Conservation (phyloP, 35 echinoderm and acorn worm genomes). For the Chiridota heheva region DNA sequence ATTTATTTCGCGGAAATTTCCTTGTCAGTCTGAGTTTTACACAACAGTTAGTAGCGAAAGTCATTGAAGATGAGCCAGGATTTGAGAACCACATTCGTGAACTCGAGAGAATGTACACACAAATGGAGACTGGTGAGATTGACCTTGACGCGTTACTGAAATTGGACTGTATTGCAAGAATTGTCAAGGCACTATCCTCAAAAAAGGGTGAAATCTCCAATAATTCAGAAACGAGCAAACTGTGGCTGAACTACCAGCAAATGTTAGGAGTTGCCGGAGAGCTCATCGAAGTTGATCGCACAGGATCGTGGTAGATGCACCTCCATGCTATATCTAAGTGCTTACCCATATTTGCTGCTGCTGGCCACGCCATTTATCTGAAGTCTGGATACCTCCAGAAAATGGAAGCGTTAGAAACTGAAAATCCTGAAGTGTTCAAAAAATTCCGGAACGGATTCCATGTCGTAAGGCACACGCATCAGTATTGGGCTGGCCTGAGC, state of each 20-base stretch:
- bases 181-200: slow-evolving; percentile 16
- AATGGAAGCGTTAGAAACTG: slow-evolving; percentile 49
- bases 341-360: slow-evolving; percentile 58
- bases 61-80: slow-evolving; percentile 19
- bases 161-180: background rate
- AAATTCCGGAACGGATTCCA: slow-evolving; percentile 57
- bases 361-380: slow-evolving; percentile 50
- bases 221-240: slow-evolving; percentile 32
- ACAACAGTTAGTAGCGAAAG: slow-evolving; percentile 18
- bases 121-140: too few species aligned
- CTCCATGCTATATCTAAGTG: slow-evolving; percentile 33
- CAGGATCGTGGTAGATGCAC: slow-evolving; percentile 52
- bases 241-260: slow-evolving; percentile 50
- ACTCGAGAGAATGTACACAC: too few species aligned
- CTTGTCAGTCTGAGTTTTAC: slow-evolving; percentile 53
- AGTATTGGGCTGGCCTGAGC: slow-evolving; percentile 55
- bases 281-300: slow-evolving; percentile 67
- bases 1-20: slow-evolving; percentile 57
- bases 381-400: slow-evolving; percentile 63
- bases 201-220: slow-evolving; percentile 16
- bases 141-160: too few species aligned
- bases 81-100: slow-evolving; percentile 14
- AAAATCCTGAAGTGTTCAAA: slow-evolving; percentile 47
- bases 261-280: slow-evolving; percentile 28
- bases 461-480: slow-evolving; percentile 45